phyloP scores from a whole-genome alignment of 2,113 vertebrate species.

The Proteles cristata region DNA sequence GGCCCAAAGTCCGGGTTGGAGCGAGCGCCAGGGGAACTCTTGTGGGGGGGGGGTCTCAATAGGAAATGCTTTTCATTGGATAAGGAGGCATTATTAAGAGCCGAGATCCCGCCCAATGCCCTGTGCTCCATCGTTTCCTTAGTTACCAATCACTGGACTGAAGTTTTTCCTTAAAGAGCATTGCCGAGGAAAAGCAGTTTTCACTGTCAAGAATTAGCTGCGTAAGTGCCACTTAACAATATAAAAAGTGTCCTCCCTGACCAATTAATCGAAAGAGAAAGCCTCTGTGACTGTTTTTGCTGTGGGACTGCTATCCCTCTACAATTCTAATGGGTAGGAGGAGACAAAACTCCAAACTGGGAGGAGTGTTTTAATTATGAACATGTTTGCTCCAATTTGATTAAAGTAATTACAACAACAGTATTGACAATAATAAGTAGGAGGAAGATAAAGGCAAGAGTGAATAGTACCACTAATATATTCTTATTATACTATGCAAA shows the following conservation, averaged over 20 bases:
- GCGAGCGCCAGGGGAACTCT: conserved; percentile 76
- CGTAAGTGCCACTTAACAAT: conserved; percentile 71
- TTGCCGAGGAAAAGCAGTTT: conserved; percentile 68
- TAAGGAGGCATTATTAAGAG: conserved; percentile 71
- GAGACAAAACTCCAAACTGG: conserved; percentile 43
- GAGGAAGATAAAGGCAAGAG: neutral
- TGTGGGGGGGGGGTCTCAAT: conserved; percentile 86
- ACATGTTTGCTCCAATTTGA: conserved; percentile 34
- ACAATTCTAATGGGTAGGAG: conserved; percentile 50
- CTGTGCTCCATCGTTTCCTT: conserved; percentile 74
- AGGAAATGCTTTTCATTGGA: conserved; percentile 86
- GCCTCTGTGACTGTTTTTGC: conserved; percentile 36
- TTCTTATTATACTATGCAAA: conserved; percentile 19
- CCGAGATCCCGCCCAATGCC: conserved; percentile 75
- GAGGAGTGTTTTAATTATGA: conserved; percentile 46
- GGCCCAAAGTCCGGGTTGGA: conserved; percentile 80
- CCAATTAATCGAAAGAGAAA: conserved; percentile 64
- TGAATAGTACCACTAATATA: neutral
- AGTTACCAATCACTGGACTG: conserved; percentile 75
- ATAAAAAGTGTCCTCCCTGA: conserved; percentile 78
- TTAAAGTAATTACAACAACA: conserved; percentile 55
- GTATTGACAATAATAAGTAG: conserved; percentile 10
- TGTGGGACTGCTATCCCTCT: neutral
- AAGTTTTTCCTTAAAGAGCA: conserved; percentile 73
- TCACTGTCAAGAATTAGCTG: conserved; percentile 69